A percentile compares a stretch with the other conserved stretches of the same genome.
Evolutionary conservation across 2,113 vertebrate species (phyloP).

Genomic region (Acrocephalus kingi): DNA sequence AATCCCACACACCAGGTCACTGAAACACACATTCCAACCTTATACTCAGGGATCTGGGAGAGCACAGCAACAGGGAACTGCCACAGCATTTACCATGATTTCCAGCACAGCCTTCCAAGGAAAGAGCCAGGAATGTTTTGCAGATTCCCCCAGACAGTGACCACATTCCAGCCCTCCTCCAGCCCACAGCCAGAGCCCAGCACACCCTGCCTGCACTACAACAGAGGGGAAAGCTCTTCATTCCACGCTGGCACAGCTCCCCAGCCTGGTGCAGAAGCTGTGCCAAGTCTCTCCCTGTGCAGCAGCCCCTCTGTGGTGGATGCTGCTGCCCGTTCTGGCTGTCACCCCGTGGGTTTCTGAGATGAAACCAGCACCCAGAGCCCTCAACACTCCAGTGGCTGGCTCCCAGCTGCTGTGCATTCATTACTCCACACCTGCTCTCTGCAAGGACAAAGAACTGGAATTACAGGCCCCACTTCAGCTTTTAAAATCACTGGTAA

Average conservation of each 20-base stretch:
- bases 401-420: neutral
- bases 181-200: neutral
- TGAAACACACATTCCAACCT: neutral
- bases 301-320: neutral
- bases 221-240: neutral
- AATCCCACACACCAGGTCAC: neutral
- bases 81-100: rapidly evolving
- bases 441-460: neutral
- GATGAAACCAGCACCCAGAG: neutral
- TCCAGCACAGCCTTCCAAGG: neutral
- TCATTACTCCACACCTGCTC: neutral
- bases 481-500: neutral
- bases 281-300: neutral
- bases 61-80: neutral
- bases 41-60: neutral
- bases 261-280: neutral
- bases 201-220: neutral
- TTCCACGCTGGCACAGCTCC: rapidly evolving
- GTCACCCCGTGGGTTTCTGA: neutral
- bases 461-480: neutral
- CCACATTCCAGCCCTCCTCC: neutral
- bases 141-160: neutral
- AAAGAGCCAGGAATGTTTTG: neutral
- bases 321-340: neutral
- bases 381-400: rapidly evolving